Evolutionary conservation across 2,888 invertebrate species (phyloP).

Genomic region (Trissonchulus latispiculum): DNA sequence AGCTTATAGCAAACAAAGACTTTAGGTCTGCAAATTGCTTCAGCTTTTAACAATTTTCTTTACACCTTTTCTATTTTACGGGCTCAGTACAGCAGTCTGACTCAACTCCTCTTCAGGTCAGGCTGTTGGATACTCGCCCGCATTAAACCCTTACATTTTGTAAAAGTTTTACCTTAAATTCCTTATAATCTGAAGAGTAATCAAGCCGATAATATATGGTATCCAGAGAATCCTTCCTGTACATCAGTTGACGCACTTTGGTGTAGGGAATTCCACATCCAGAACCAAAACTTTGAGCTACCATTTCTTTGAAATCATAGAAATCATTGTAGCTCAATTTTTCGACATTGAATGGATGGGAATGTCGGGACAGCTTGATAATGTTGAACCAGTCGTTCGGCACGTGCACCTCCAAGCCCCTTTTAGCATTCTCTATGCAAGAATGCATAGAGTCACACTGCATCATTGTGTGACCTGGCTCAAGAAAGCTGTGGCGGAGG

Average conservation of each 20-base stretch:
- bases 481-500: not conserved
- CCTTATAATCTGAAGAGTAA: not conserved
- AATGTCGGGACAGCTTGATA: not conserved
- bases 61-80: no score
- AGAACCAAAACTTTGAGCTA: not conserved
- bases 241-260: not conserved
- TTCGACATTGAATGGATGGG: not conserved
- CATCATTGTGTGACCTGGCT: conserved; percentile 13
- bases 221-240: not conserved
- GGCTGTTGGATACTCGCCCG: no score
- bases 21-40: no score
- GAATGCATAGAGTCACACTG: conserved; percentile 14
- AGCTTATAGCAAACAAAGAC: no score
- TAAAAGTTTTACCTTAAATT: not conserved
- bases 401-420: not conserved
- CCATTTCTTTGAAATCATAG: not conserved
- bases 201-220: not conserved
- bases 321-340: conserved; percentile 1
- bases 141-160: no score
- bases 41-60: no score
- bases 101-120: no score
- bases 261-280: not conserved
- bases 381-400: conserved; percentile 2
- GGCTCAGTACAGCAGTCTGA: no score
- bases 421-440: conserved; percentile 51